phyloP scores from a whole-genome alignment of 2,888 invertebrate genomes.

The Therioaphis trifolii region DNA sequence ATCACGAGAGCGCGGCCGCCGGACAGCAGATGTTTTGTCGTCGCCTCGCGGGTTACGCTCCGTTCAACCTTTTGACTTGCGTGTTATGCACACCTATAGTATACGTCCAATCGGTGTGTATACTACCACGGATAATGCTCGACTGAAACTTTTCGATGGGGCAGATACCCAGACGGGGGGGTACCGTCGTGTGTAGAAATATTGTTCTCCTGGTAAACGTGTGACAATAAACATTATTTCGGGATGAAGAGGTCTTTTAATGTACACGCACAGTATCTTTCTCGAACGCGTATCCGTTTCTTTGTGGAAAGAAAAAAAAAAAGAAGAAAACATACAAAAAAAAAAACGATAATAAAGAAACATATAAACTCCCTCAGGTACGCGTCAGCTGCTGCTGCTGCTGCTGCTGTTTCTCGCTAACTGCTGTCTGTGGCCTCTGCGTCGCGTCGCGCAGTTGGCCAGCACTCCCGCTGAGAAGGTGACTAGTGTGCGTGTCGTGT shows the following conservation, averaged over 20 bases:
- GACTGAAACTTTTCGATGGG: not conserved
- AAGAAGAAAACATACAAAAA: conserved; percentile 7
- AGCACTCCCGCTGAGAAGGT: conserved; percentile 50
- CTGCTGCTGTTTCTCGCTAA: too few relatives aligned
- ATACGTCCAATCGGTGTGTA: not conserved
- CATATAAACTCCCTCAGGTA: conserved; percentile 49
- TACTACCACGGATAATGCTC: too few relatives aligned
- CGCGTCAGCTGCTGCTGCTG: conserved; percentile 34
- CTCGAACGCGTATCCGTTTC: conserved; percentile 29
- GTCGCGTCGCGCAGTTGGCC: conserved; percentile 22
- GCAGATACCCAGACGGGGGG: conserved; percentile 6
- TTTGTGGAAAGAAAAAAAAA: conserved; percentile 23
- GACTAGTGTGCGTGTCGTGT: not conserved
- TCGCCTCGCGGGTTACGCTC: conserved; percentile 54
- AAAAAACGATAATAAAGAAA: conserved; percentile 25
- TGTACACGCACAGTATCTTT: conserved; percentile 24
- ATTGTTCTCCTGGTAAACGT: conserved; percentile 29
- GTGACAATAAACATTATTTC: conserved; percentile 36
- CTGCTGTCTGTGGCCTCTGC: too few relatives aligned
- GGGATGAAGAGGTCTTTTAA: conserved; percentile 52
- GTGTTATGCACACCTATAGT: not conserved
- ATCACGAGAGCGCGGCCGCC: conserved; percentile 49
- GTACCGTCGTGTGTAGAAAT: not conserved
- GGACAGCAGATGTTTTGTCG: conserved; percentile 60
- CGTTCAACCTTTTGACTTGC: conserved; percentile 59